These are phyloP conservation scores for Drosophila nigromelanica DNA, from an alignment of 1,140 invertebrate species.

Conservation along the genomic window DNA sequence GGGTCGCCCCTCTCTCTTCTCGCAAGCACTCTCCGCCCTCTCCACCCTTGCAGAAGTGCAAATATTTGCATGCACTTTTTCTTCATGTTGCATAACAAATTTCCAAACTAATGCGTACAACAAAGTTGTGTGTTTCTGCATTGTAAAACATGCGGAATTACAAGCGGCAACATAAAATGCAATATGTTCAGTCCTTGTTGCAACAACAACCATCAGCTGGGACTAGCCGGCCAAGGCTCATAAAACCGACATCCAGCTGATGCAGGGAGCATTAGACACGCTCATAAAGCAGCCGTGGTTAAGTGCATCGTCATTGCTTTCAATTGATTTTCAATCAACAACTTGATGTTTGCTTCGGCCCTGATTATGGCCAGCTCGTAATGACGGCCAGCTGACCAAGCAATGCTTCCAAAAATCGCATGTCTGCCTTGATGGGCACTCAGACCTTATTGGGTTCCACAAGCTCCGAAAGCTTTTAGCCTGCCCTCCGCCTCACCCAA, in stretches of 20 bases:
- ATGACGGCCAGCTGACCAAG: conserved; percentile 13
- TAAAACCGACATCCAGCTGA: neutral
- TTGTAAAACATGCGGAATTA: conserved; percentile 74
- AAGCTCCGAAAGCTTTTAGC: conserved; percentile 48
- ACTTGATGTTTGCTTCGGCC: conserved; percentile 36
- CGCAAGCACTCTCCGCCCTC: too few species aligned
- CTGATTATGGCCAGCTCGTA: conserved; percentile 34
- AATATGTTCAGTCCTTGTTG: conserved; percentile 51
- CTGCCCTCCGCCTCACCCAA: conserved; percentile 4
- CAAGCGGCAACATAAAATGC: conserved; percentile 68
- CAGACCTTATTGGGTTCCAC: conserved; percentile 58
- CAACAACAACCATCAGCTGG: neutral
- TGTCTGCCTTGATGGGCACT: conserved; percentile 21
- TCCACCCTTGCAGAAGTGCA: conserved; percentile 35
- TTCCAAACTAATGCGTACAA: conserved; percentile 53
- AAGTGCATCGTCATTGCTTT: conserved; percentile 56
- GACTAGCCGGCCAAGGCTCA: neutral
- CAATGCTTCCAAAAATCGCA: conserved; percentile 20
- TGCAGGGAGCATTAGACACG: conserved; percentile 54
- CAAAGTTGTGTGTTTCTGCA: conserved; percentile 40
- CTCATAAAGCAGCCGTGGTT: conserved; percentile 43
- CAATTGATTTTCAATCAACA: conserved; percentile 76
- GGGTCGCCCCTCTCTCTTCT: conserved; percentile 17
- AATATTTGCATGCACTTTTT: conserved; percentile 71
- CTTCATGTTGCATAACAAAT: conserved; percentile 61